These are phyloP conservation scores for Drosophila infuscata DNA, from an alignment of 2,888 invertebrate species.

Conservation along the genomic window DNA sequence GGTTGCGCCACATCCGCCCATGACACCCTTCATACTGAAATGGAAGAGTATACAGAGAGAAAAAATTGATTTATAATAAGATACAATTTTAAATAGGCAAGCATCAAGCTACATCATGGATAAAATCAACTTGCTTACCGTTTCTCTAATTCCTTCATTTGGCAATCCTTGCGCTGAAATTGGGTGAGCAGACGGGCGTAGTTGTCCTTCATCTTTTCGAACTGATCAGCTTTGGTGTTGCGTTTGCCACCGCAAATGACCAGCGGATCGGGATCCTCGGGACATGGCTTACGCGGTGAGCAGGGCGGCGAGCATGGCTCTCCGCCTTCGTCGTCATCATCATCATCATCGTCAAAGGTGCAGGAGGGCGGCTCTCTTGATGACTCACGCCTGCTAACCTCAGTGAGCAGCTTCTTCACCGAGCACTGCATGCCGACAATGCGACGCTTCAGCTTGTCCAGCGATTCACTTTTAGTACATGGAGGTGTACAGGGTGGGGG, in stretches of 20 bases:
- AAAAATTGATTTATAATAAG: no score
- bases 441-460: conserved; percentile 73
- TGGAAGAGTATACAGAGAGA: not conserved
- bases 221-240: conserved; percentile 71
- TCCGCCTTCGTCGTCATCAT: conserved; percentile 32
- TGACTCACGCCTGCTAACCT: conserved; percentile 63
- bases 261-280: conserved; percentile 72
- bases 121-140: conserved; percentile 50
- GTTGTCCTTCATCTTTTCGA: conserved; percentile 81
- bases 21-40: conserved; percentile 71
- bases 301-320: conserved; percentile 1
- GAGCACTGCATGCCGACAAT: conserved; percentile 75
- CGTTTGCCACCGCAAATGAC: conserved; percentile 70
- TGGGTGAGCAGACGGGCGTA: conserved; percentile 81
- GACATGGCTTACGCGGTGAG: conserved; percentile 37
- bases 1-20: conserved; percentile 53
- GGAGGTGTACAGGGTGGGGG: conserved; percentile 19
- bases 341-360: conserved; percentile 13
- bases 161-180: conserved; percentile 81
- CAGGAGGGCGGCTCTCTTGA: conserved; percentile 21
- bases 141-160: conserved; percentile 80
- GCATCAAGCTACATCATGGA: no score
- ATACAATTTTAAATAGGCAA: no score
- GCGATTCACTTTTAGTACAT: conserved; percentile 45
- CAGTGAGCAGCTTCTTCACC: conserved; percentile 70